Conservation (phyloP, 2,888 invertebrate species). For the Fragum fragum region DNA sequence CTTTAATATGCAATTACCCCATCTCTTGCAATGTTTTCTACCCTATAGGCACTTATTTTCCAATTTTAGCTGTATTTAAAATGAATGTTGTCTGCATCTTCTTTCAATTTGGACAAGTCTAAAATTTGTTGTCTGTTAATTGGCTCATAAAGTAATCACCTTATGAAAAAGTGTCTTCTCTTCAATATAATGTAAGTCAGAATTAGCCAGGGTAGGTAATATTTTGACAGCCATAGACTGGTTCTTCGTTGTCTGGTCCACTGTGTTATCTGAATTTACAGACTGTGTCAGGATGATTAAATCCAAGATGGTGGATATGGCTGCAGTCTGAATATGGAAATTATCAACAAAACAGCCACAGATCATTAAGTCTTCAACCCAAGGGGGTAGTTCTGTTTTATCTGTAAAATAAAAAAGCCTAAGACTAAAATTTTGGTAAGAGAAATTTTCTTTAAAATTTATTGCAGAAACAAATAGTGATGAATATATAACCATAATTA, state of each 20-base stretch:
- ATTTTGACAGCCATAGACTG: constrained; percentile 90
- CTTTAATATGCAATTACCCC: too few relatives aligned
- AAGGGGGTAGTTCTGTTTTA: constrained; percentile 87
- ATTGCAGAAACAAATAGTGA: too few relatives aligned
- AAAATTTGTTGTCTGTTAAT: too few relatives aligned
- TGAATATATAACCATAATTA: too few relatives aligned
- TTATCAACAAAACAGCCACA: constrained; percentile 90
- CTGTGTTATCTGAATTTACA: constrained; percentile 76
- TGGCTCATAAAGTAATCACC: too few relatives aligned
- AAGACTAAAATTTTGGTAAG: too few relatives aligned
- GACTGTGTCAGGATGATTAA: constrained; percentile 90
- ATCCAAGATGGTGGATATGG: constrained; percentile 92
- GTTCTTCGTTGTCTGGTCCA: constrained; percentile 55
- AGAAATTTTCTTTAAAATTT: too few relatives aligned
- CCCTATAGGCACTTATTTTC: too few relatives aligned
- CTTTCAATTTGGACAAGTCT: too few relatives aligned
- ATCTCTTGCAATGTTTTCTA: too few relatives aligned
- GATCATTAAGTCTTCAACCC: constrained; percentile 91
- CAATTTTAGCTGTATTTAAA: too few relatives aligned
- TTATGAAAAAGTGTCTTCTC: constrained; percentile 91
- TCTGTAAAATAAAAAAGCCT: constrained; percentile 17
- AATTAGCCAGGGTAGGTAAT: constrained; percentile 90
- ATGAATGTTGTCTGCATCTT: too few relatives aligned
- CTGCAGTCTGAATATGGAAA: constrained; percentile 88
- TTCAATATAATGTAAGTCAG: constrained; percentile 90